phyloP scores from a whole-genome alignment of 2,888 invertebrate genomes.

The Oscheius sp. region DNA sequence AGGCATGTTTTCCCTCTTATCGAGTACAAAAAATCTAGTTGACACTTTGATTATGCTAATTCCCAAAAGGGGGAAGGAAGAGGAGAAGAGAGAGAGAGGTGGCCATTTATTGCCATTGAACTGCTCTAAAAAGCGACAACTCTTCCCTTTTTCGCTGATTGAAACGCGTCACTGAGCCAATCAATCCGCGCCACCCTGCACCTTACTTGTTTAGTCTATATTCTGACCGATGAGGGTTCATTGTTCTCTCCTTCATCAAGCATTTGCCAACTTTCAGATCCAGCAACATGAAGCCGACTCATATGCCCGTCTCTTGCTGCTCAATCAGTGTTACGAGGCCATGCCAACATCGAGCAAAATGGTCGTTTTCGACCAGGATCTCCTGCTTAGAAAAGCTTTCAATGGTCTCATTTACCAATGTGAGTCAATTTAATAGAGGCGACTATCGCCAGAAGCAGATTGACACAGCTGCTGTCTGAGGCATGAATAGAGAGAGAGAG shows the following conservation, averaged over 20 bases:
- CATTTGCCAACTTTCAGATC: conserved; percentile 20
- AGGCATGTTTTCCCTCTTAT: too few species aligned
- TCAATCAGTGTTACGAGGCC: conserved; percentile 98
- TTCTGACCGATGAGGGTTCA: neutral
- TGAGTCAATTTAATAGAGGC: conserved; percentile 25
- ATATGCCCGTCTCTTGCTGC: conserved; percentile 85
- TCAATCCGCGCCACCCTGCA: neutral
- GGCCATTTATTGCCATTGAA: too few species aligned
- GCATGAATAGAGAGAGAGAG: too few species aligned
- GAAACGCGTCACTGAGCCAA: neutral
- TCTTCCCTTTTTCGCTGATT: conserved; percentile 4
- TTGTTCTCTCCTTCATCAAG: neutral
- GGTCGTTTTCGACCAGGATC: conserved; percentile 96
- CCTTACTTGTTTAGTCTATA: neutral
- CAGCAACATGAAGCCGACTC: conserved; percentile 36
- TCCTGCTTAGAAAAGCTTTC: conserved; percentile 97
- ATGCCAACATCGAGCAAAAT: conserved; percentile 98
- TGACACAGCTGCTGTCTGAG: too few species aligned
- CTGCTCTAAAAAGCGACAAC: neutral
- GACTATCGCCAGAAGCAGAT: too few species aligned
- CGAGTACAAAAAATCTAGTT: too few species aligned
- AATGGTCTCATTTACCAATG: conserved; percentile 95
- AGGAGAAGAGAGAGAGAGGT: too few species aligned
- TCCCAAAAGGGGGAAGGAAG: too few species aligned
- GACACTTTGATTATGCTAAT: too few species aligned